Base-by-base conservation (phyloP, 1,140 invertebrate species). In the Pseudachorutes palmiensis region DNA sequence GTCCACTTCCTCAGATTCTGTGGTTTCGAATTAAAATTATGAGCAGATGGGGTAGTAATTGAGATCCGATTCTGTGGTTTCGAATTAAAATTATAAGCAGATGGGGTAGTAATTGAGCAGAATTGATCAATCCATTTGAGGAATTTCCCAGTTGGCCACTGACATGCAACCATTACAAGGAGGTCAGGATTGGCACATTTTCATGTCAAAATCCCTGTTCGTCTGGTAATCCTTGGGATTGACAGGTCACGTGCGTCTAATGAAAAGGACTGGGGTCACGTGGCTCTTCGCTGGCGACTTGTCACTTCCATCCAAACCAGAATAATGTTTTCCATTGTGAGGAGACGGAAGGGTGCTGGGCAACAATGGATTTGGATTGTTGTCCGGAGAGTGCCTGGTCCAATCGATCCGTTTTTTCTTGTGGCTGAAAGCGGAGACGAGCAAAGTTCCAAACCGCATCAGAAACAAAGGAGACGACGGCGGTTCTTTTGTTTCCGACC, bases 301-400 rank as follows among this genome's bases (percentile, higher is more conserved):
- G 51, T 55, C 51, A 55, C 51, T 55, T 55, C 51, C 51, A 55
- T 5, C 9, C 24, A 55, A 9, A 19, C 36, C 19, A 22, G 12
- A 19, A 5, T 55, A 55, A 24, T 12, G 51, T 55, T 5, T 5
- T 55, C 24, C 24, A 14, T 24, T 16, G 5, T 26, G 51, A 55
- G 51, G 24, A 5, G 51, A 55, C 51, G 51, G 51, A 55, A 55
- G 51, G 51, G 51, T 55, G 51, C 36, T 41, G 36, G 5, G 36
- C 5, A 41, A 41, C 51, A 55, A 55, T 19, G 14, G 51, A 24
- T 14, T 55, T 26, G 12, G 12, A 55, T 55, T 55, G 12, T 26
- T 55, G 51, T 55, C 24, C 24, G 36, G 36, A 45, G 9, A 45
- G 19, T 9, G 36, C 36, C 24, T 55, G 51, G 51, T 55, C 24